Evolutionary conservation across 2,888 invertebrate genomes (phyloP).

Genomic region (Agonopterix heracliana): DNA sequence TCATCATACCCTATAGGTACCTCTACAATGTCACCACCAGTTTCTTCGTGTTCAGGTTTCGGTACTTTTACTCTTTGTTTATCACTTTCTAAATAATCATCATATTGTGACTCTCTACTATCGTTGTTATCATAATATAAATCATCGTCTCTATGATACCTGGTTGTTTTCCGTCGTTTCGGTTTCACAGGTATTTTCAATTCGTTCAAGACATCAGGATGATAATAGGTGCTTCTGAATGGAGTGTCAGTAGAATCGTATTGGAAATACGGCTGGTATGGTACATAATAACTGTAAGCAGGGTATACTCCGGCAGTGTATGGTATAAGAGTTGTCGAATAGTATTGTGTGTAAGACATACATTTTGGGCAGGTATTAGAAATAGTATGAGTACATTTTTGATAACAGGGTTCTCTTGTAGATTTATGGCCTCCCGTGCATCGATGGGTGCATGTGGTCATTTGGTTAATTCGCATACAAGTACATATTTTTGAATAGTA

Average conservation of each 20-base stretch:
- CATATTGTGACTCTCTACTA: conserved; percentile 6
- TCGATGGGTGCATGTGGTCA: conserved; percentile 22
- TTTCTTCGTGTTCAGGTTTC: background rate
- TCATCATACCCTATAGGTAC: background rate
- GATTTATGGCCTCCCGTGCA: conserved; percentile 15
- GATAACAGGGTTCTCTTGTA: conserved; percentile 15
- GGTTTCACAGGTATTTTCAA: conserved; percentile 23
- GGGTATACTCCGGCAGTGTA: conserved; percentile 15
- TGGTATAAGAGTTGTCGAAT: conserved; percentile 1
- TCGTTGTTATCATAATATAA: conserved; percentile 25
- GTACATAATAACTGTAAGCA: conserved; percentile 21
- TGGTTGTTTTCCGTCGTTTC: conserved; percentile 30
- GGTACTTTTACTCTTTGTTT: background rate
- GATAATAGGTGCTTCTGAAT: conserved; percentile 24
- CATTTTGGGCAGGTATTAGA: background rate
- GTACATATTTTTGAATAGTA: conserved; percentile 24
- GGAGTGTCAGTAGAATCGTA: conserved; percentile 20
- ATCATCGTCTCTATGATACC: conserved; percentile 19
- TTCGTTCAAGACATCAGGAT: conserved; percentile 22
- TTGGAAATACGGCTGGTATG: conserved; percentile 33
- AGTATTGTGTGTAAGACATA: conserved; percentile 5
- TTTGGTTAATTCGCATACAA: conserved; percentile 26
- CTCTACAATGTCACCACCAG: background rate
- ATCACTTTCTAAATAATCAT: conserved; percentile 12
- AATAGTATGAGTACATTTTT: conserved; percentile 13